Evolutionary conservation across 2,888 invertebrate genomes (phyloP), one percentile per base, ranked within the genome.

Genomic region (Schrankia costaestrigalis): DNA sequence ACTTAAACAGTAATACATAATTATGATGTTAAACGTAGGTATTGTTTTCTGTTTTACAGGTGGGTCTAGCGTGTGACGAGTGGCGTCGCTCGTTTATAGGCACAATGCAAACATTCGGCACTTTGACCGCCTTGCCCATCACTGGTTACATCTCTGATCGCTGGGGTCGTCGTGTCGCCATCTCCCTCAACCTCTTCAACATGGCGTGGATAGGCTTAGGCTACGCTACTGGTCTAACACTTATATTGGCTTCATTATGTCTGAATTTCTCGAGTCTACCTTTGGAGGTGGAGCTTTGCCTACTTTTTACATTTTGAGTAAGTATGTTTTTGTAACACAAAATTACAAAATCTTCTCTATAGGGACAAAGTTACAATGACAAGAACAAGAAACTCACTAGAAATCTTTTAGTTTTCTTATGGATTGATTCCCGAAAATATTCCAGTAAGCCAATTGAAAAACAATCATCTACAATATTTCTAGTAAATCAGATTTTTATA

Each of bases 11-110:
- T 17, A 17, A 17, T 17, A n/a, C n/a, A n/a, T n/a, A n/a, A n/a
- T n/a, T n/a, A n/a, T 17, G 17, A 7, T 5, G 17, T 17, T 5
- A 7, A 5, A 17, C 4, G 4, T 17, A 7, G 17, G 7, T 7
- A 5, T 17, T 6, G 9, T 25, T 9, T 3, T 12, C 13, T 11
- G 9, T n/a, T 7, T 22, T 63, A 2, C 53, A 93, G 93, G 93
- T 91, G 67, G 76, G 78, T 35, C 64, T 93, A 37, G 90, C 90
- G 0, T 93, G 93, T 52, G 89, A 91, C 27, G 89, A 85, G 86
- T 94, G 94, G 94, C 91, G 90, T 45, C 82, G 94, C 14, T 90
- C 94, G 0, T 77, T 93, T 52, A 92, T 94, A 26, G 94, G 94
- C 0, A 93, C 94, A 5, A 87, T 94, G 29, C 91, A 93, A 39